Base-by-base conservation (phyloP, 2,113 vertebrate species). In the Zingel zingel region DNA sequence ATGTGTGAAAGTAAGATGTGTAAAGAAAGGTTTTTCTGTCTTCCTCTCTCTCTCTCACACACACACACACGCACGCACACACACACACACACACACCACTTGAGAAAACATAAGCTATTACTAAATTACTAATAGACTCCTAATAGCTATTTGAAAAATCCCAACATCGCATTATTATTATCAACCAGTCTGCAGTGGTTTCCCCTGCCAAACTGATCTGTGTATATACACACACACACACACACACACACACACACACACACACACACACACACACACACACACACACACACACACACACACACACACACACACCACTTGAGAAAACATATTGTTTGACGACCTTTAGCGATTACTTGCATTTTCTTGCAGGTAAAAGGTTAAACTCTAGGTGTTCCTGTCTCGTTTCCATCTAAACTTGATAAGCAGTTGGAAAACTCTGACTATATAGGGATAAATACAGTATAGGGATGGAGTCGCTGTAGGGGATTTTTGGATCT, bases 401-500 rank as follows among this genome's bases (percentile, higher is more conserved):
- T 79, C 69, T 65, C 51, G 54, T 68, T 30, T 74, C 70, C 43
- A 63, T 54, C 30, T 76, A 21, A 66, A 80, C 51, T 47, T 77
- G 81, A 86, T 68, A 47, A 57, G 73, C 74, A 64, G 77, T 71
- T 23, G 57, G 54, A 86, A 43, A 66, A n/a, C 50, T 65, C 79
- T 10, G 74, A n/a, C 6, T 36, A 58, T 56, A 23, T 19, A 21
- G 50, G 57, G 36, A 66, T 56, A 16, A 43, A 11, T 27, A 27
- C 27, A 27, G 27, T 74, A 63, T n/a, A 25, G 65, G 30, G 45
- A 84, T 67, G 79, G 30, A 71, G 71, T 65, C 77, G 27, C 84
- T n/a, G 70, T 57, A 48, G 63, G 82, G 71, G 67, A 74, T 48
- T 71, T 67, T 77, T 84, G 79, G 81, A 85, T 75, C 72, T 59